Evolutionary conservation across 2,888 invertebrate genomes (phyloP), one percentile per base, ranked within the genome.

Genomic region (Lasioglossum malachurum): DNA sequence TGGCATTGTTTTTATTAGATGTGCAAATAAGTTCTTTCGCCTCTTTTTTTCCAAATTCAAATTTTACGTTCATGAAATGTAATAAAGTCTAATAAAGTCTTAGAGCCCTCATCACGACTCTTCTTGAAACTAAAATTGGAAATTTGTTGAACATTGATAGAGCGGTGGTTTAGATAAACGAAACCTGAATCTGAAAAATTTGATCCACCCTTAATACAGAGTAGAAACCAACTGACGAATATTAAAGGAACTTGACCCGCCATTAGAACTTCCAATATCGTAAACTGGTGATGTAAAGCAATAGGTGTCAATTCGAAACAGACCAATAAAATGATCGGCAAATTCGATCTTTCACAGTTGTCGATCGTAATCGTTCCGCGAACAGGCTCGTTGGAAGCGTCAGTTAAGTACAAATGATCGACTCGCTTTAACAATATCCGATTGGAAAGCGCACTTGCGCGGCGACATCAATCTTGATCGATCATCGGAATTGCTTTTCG

Each of bases 381-480:
- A 72, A 71, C 35, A 19, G 23, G 41, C 35, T 41, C 41, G 41
- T 72, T 72, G n/a, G 23, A 35, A 44, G 44, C 44, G 69, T 35
- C 57, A 73, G 57, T 60, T 53, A 60, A 44, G 69, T 69, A 23
- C 31, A 53, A 75, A 79, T 82, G 53, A 79, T 69, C 53, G 79
- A 53, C 31, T 49, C 60, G 81, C 41, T 71, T 35, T 14, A 31
- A 23, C 27, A 64, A 82, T 35, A 27, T 31, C 27, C 76, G 38
- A 14, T 16, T 74, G 23, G 82, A 83, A 73, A 80, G 64, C 16
- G 64, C 76, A 27, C 74, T 82, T 60, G 73, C 38, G 71, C 35
- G 69, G 67, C n/a, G 75, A 71, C 67, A 83, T 85, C 85, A 83
- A 83, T 85, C 85, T 85, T 83, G 64, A 84, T 84, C 83, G 83